Base-by-base conservation (phyloP, 2,888 invertebrate species). In the Mechanitis messenoides region DNA sequence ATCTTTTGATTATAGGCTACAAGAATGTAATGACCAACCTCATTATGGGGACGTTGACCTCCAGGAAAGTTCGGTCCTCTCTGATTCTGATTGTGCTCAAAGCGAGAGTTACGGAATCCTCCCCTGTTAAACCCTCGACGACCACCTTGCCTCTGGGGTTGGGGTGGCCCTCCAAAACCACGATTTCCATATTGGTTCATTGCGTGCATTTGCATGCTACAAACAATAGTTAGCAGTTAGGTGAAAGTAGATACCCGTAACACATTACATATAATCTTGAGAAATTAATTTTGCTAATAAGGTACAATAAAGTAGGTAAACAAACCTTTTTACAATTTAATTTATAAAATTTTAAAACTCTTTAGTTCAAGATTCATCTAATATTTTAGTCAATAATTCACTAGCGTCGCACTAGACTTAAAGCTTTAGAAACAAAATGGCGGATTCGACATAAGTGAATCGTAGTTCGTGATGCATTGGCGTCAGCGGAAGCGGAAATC, bases 91-190 rank as follows among this genome's bases (percentile, higher is more conserved):
- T 78, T 82, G 20, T 80, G 76, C 28, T 89, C 89, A 72, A 89
- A 89, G 71, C 90, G 79, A 12, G 88, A 83, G 69, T 91, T 90
- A 56, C 86, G 83, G 57, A 91, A 90, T 42, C 78, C 83, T 58
- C 87, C 80, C 47, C 79, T 79, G 59, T 77, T 80, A 38, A 86
- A 85, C 53, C 88, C 85, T 64, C 88, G 83, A 45, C 88, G 84
- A 47, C 80, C 79, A 58, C 85, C 85, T 66, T 84, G 87, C 55
- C 90, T 80, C 69, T 90, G 90, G 0, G 90, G 90, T 66, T 90
- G 90, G 5, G 90, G 90, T 35, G 87, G 86, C 4, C 90, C 90
- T 33, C 90, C 90, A 72, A 84, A 89, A n/a, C 90, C 90, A 74
- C 90, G 77, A 70, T 85, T 81, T n/a, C 84, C 85, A 65, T 78